Percentiles rank a stretch among this genome's conserved stretches.
These are phyloP conservation scores for Hemichromis elongatus DNA, from an alignment of 2,113 vertebrate species.

Conservation along the genomic window DNA sequence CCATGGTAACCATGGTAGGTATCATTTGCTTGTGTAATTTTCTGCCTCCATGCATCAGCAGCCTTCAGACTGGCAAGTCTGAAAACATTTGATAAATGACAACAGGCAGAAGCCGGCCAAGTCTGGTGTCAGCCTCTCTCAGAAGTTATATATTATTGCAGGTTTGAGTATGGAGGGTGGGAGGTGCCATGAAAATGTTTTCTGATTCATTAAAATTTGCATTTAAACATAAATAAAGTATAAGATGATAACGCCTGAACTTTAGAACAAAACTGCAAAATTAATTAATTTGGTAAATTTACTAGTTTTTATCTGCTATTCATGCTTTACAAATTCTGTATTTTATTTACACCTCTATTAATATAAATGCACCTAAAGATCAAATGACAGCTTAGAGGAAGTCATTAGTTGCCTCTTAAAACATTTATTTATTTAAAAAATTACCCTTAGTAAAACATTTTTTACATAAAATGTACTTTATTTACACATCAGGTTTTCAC, in stretches of 20 bases:
- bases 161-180: not conserved
- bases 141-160: not conserved
- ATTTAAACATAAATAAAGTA: not conserved
- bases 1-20: conserved; percentile 26
- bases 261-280: not conserved
- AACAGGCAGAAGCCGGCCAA: not conserved
- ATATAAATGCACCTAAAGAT: not conserved
- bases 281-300: not conserved
- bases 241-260: rapidly evolving
- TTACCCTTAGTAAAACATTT: rapidly evolving
- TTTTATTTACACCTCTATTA: not conserved
- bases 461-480: not conserved
- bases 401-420: not conserved
- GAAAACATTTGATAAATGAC: not conserved
- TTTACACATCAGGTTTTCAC: not conserved
- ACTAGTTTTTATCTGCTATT: not conserved
- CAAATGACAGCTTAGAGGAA: not conserved
- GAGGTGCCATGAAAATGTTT: not conserved
- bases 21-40: not conserved
- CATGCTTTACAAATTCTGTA: not conserved
- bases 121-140: not conserved
- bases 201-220: not conserved
- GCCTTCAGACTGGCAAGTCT: not conserved
- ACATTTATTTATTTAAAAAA: not conserved
- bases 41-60: not conserved